Evolutionary conservation across 2,113 vertebrate genomes (phyloP), one percentile per base, ranked within the genome.

Genomic region (Lipophrys pholis): DNA sequence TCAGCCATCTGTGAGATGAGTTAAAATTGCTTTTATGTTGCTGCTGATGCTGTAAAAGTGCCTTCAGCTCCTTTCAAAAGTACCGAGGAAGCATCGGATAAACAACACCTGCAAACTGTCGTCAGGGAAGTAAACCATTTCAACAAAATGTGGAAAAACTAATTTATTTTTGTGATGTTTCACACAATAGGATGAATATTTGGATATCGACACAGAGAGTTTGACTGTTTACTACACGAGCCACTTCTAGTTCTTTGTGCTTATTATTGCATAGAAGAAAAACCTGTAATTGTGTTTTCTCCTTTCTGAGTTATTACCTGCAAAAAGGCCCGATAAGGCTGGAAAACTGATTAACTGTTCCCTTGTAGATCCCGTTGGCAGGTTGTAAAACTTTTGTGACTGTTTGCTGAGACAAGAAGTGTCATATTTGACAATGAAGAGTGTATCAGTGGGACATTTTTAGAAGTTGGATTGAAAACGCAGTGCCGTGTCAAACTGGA

Each of bases 1-100:
- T 52, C 17, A 71, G 10, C 68, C 62, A 60, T 84, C 82, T 81
- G 69, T 69, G 48, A 72, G 49, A 53, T 73, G 2, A 54, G 46
- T 42, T 5, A 52, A 58, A 62, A 15, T 8, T 3, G 15, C 61
- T 36, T 39, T 56, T 46, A 64, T 36, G 43, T 40, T 15, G 14
- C 7, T n/a, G 58, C 30, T 8, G 42, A 40, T 39, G 48, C 58
- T 12, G 63, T 15, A 11, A 42, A 64, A 46, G 10, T 8, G 3
- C 8, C 9, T 45, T 17, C 39, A 49, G 56, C 60, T 17, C 43
- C 21, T n/a, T 55, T 21, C 39, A 4, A 30, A 30, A 30, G 21
- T 30, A 30, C 21, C 14, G 39, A 0, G 1, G n/a, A 16, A 50
- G 48, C 41, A 41, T 45, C 11, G 14, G 43, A 45, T 45, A 48